Evolutionary conservation across 2,888 invertebrate genomes (phyloP), one percentile per base, ranked within the genome.

Genomic region (Agrochola macilenta): DNA sequence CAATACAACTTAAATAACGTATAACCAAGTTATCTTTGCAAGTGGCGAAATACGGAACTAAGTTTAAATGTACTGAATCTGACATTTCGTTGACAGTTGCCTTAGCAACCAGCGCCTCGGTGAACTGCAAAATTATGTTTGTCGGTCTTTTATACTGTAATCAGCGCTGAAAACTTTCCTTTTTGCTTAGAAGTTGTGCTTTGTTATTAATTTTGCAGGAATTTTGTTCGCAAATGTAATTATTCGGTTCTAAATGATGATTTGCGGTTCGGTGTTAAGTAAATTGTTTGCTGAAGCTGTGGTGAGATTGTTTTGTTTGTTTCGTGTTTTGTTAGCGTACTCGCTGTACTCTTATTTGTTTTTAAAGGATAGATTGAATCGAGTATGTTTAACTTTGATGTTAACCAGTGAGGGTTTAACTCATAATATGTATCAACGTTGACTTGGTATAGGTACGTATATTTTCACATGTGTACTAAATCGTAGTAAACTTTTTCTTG

Each of bases 1-100:
- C 91, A 92, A 93, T 92, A 90, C 89, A 91, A 92, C 91, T 92
- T 92, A 88, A 93, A 91, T 90, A 14, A 0, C 43, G 9, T 26
- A 61, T 7, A 30, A 63, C 82, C 43, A 82, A 12, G 43, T 54
- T 76, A 69, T 49, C 14, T 71, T 60, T 46, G 23, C 63, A 35
- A 23, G 63, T 64, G 77, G 77, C 49, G 54, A 57, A 82, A 82
- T 35, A 3, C 30, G 58, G 63, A 82, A 85, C 82, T 63, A 54
- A 60, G 9, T 60, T 54, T 1, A 17, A 81, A 81, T 71, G 60
- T 82, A 69, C 35, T 2, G 43, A 39, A 43, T 82, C 46, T 63
- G 86, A 82, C 68, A 49, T 82, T 60, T 60, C 35, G 14, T 49
- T 82, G 76, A 71, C 75, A 43, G 58, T 39, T 52, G 17, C 4